These are phyloP conservation scores for Tridacna crocea DNA, from an alignment of 2,888 invertebrate species.

Conservation along the genomic window DNA sequence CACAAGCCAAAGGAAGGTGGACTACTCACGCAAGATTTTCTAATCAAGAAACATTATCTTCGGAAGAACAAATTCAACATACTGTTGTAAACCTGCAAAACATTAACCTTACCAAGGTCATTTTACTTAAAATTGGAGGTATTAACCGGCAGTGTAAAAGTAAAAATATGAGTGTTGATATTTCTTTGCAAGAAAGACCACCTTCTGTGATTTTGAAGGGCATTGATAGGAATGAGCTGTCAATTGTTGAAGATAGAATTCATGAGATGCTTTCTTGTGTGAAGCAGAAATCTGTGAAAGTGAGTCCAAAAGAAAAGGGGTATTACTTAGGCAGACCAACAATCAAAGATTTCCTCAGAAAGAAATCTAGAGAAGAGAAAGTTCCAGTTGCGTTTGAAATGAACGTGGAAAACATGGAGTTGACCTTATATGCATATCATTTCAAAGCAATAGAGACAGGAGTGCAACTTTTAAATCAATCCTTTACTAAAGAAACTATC, in stretches of 20 bases:
- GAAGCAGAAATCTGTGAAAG: not conserved
- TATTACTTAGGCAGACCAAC: constrained; percentile 12
- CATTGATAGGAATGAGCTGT: constrained; percentile 1
- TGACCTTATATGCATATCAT: constrained; percentile 19
- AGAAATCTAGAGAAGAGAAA: constrained; percentile 16
- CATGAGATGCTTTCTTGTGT: constrained; percentile 7
- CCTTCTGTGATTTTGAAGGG: constrained; percentile 25
- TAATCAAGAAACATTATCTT: not conserved
- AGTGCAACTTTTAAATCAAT: not conserved
- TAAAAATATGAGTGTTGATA: not conserved
- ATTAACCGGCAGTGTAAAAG: constrained; percentile 3
- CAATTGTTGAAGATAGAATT: not conserved
- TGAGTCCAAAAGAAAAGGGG: constrained; percentile 4
- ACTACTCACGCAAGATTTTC: not conserved
- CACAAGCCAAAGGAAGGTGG: not conserved
- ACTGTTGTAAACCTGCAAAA: not conserved
- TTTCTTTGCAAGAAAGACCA: constrained; percentile 28
- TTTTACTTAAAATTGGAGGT: constrained; percentile 15
- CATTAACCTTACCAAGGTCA: not conserved
- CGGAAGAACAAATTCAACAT: not conserved
- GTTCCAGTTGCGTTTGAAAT: constrained; percentile 20
- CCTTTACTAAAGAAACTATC: not conserved
- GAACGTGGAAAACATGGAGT: not conserved
- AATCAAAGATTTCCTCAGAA: constrained; percentile 18
- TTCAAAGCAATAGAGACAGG: constrained; percentile 1